Conservation (phyloP, 1,140 invertebrate genomes). For the Coboldia fuscipes region DNA sequence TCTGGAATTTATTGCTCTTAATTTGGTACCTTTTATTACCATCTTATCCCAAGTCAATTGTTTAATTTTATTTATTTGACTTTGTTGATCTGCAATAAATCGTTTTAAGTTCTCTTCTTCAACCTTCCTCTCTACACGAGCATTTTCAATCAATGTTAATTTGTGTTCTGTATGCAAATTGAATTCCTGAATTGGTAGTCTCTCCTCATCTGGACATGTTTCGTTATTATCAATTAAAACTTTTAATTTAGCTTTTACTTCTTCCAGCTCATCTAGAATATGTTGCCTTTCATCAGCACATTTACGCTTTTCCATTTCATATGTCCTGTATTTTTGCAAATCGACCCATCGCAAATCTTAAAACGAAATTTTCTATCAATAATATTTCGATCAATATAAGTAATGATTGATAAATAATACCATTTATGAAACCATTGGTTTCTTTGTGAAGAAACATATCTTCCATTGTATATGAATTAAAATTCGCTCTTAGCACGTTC, state of each 20-base stretch:
- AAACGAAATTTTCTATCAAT: no score
- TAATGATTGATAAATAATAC: no score
- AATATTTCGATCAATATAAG: no score
- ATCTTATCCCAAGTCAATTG: constrained; percentile 23
- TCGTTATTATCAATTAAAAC: constrained; percentile 19
- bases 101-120: constrained; percentile 14
- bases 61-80: constrained; percentile 16
- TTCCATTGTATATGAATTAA: no score
- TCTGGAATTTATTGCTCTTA: constrained; percentile 20
- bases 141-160: constrained; percentile 13
- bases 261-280: constrained; percentile 9
- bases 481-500: no score
- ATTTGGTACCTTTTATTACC: constrained; percentile 15
- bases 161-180: constrained; percentile 12
- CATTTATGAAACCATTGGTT: no score
- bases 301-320: background rate
- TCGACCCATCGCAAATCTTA: no score
- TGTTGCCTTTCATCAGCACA: background rate
- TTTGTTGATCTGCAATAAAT: constrained; percentile 13
- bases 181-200: constrained; percentile 14
- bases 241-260: constrained; percentile 10
- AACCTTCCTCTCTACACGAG: constrained; percentile 19
- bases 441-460: no score
- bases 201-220: constrained; percentile 8
- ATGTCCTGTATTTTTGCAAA: no score